Percentiles rank a stretch among this genome's conserved stretches.
Conservation (phyloP, 2,113 vertebrate genomes). For the Miniopterus natalensis region DNA sequence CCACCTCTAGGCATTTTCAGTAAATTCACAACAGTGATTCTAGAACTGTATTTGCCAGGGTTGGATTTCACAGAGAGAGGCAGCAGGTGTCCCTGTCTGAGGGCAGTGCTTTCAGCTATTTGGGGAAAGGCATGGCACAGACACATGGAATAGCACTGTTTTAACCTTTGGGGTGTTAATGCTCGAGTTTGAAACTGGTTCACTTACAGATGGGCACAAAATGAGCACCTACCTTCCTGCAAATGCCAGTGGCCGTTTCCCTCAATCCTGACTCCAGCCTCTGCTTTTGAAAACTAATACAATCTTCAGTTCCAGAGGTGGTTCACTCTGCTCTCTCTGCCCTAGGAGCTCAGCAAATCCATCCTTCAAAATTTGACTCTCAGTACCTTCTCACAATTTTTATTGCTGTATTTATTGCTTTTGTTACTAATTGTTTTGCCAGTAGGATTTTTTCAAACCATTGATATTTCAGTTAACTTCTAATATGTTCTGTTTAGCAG, state of each 20-base stretch:
- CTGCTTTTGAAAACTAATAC: not conserved
- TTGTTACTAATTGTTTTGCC: conserved; percentile 33
- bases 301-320: not conserved
- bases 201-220: not conserved
- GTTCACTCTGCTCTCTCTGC: not conserved
- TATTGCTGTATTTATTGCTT: not conserved
- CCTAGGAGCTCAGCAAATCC: not conserved
- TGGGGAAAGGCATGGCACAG: not conserved
- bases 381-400: not conserved
- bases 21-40: not conserved
- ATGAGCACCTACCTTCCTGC: not conserved
- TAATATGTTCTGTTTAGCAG: conserved; percentile 9
- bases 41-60: not conserved
- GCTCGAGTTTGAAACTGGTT: not conserved
- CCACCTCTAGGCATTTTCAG: not conserved
- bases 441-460: conserved; percentile 1
- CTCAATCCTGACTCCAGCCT: not conserved
- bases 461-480: conserved; percentile 43
- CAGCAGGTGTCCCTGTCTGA: not conserved
- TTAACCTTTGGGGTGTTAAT: not conserved
- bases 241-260: not conserved
- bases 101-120: not conserved
- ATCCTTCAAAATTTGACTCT: not conserved
- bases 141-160: rapidly evolving
- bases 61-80: not conserved